Base-by-base conservation (phyloP, 2,113 vertebrate species). In the Bubo bubo region DNA sequence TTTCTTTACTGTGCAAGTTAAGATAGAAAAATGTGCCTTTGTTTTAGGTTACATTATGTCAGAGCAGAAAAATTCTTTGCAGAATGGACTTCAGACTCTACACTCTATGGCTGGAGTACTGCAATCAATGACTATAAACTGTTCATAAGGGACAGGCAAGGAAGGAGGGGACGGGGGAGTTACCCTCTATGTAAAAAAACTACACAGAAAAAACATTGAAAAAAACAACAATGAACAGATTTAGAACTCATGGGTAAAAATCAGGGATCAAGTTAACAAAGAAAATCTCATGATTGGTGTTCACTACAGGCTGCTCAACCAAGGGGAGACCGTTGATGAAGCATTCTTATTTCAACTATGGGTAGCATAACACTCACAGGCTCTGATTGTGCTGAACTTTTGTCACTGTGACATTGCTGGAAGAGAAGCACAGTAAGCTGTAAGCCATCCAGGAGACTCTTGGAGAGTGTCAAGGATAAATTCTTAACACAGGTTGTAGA, bases 81-180 rank as follows among this genome's bases (percentile, higher is more conserved):
- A 43, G 49, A 76, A 76, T 32, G 21, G 34, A 28, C 47, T 32
- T 68, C 34, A 53, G 15, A 23, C 20, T 64, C 39, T 49, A 47
- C 12, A 50, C 60, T 56, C 9, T n/a, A 39, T 0, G 1, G 22
- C 10, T 49, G 14, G 14, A 58, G 14, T 9, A 12, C 14, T 50
- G 5, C 19, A 41, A 34, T 12, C 3, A 2, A 16, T 50, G 30
- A 6, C 10, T 59, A 41, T 10, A 77, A 68, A 52, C 20, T 50
- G 6, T 14, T 58, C 19, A 58, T 30, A n/a, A 66, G 12, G 4
- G 24, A 67, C 10, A 67, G 3, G 9, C 12, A 59, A 52, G 8
- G 30, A 50, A 35, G 8, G 13, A 37, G 12, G 10, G 12, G 16
- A 2, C 2, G 4, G 2, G 4, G 18, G 11, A 39, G 4, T 49